Percentiles rank a stretch among this genome's conserved stretches.
Evolutionary conservation across 2,888 invertebrate species (phyloP).

Genomic region (Adineta ricciae): DNA sequence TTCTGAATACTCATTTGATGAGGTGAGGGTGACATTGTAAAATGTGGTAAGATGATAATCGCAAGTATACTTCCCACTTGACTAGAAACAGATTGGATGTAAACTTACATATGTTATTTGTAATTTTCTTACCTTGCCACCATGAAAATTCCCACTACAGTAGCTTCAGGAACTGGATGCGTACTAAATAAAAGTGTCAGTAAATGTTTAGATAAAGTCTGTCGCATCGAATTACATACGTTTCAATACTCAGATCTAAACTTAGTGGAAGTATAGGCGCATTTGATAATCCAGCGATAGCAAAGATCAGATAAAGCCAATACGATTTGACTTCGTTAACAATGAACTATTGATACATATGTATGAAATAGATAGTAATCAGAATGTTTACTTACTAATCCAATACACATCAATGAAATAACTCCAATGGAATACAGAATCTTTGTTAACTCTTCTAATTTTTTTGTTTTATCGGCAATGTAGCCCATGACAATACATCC

Average conservation of each 20-base stretch:
- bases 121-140: conserved; percentile 25
- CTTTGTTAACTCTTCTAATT: conserved; percentile 52
- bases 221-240: not conserved
- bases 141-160: conserved; percentile 49
- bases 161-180: conserved; percentile 53
- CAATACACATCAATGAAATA: not conserved
- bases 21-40: not conserved
- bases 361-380: conserved; percentile 39
- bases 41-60: not conserved
- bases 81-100: too few species aligned
- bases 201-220: too few species aligned
- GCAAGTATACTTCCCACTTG: not conserved
- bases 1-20: not conserved
- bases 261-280: conserved; percentile 52
- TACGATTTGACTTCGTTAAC: conserved; percentile 26
- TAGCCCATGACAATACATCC: conserved; percentile 50
- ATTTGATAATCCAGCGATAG: conserved; percentile 50
- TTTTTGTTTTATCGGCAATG: conserved; percentile 50
- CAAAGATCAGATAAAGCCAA: conserved; percentile 43
- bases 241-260: conserved; percentile 52
- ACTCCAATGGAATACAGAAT: conserved; percentile 42
- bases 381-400: conserved; percentile 31
- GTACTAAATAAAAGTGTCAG: conserved; percentile 39
- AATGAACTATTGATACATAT: conserved; percentile 37
- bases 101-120: too few species aligned